Evolutionary conservation across 2,888 invertebrate genomes (phyloP).

Genomic region (Cerastoderma edule): DNA sequence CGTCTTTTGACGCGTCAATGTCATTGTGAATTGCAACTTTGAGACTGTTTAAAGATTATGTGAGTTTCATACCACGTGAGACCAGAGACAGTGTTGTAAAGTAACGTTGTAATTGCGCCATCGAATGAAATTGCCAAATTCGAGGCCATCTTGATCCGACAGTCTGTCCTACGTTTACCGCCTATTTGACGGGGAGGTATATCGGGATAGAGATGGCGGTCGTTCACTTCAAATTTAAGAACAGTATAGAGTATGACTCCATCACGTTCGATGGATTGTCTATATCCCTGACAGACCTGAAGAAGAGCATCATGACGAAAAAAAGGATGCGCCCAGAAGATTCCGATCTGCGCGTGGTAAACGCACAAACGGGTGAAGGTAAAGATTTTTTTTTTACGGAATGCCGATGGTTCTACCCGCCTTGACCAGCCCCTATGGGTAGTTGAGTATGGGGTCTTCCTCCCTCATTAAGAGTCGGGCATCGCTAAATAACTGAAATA

Average conservation of each 20-base stretch:
- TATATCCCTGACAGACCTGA: slow-evolving; percentile 97
- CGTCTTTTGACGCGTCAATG: no score
- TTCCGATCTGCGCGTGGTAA: slow-evolving; percentile 97
- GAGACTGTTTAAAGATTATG: background rate
- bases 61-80: no score
- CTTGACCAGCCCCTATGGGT: no score
- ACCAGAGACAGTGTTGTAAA: no score
- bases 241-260: slow-evolving; percentile 97
- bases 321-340: slow-evolving; percentile 97
- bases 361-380: slow-evolving; percentile 99
- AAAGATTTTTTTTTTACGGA: no score
- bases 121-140: background rate
- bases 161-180: background rate
- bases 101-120: background rate
- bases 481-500: no score
- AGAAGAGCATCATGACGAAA: slow-evolving; percentile 96
- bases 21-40: background rate
- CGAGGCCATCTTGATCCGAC: background rate
- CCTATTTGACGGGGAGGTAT: background rate
- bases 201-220: slow-evolving; percentile 87
- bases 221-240: slow-evolving; percentile 99
- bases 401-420: no score
- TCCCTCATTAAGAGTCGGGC: no score
- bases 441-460: no score
- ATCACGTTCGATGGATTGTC: slow-evolving; percentile 98